These are phyloP conservation scores for Artibeus jamaicensis DNA, from an alignment of 2,797 vertebrate species.

Conservation along the genomic window DNA sequence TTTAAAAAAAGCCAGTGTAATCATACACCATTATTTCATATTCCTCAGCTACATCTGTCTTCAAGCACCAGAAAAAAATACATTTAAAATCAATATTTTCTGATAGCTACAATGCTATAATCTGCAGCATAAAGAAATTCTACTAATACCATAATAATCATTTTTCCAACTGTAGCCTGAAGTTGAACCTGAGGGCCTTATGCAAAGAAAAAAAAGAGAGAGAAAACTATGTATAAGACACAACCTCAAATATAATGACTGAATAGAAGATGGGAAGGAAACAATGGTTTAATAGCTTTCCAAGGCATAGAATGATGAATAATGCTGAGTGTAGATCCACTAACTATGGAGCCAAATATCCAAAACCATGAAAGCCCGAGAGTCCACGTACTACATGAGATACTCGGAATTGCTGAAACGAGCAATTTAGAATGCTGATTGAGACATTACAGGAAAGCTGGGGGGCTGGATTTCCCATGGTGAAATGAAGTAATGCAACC, in stretches of 20 bases:
- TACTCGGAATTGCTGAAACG: not conserved
- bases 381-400: not conserved
- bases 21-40: not conserved
- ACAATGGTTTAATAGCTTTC: not conserved
- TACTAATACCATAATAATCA: not conserved
- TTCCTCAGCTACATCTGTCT: not conserved
- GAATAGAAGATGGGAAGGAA: not conserved
- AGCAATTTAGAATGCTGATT: not conserved
- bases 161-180: not conserved
- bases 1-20: not conserved
- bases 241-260: not conserved
- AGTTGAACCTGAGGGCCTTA: not conserved
- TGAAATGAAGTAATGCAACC: not conserved
- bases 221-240: not conserved
- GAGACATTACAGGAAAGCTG: not conserved
- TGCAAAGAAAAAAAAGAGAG: not conserved
- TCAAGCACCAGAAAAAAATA: not conserved
- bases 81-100: constrained; percentile 9
- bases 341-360: not conserved
- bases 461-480: not conserved
- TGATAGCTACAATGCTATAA: not conserved
- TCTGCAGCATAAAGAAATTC: not conserved
- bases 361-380: not conserved
- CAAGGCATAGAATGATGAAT: not conserved
- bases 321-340: not conserved